A percentile compares a stretch with the other conserved stretches of the same genome.
Conservation (phyloP, 2,113 vertebrate genomes). For the Cranoglanis bouderius region DNA sequence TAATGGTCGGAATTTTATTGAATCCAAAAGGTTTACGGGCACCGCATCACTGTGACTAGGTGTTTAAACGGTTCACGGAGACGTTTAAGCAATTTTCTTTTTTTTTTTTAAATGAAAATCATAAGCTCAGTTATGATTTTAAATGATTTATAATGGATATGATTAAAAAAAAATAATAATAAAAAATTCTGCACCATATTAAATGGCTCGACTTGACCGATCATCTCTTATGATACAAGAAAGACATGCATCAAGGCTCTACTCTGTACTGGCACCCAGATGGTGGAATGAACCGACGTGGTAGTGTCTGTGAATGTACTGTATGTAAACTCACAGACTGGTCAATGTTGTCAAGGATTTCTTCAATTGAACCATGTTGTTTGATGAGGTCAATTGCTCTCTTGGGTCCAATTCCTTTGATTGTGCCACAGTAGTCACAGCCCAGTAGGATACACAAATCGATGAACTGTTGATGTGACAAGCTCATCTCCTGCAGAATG, state of each 20-base stretch:
- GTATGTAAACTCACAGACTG: conserved; percentile 63
- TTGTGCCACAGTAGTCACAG: conserved; percentile 95
- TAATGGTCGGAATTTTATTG: neutral
- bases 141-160: no score
- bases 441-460: conserved; percentile 95
- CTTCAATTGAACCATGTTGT: conserved; percentile 90
- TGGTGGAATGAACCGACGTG: neutral
- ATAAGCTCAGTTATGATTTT: no score
- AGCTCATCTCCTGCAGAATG: conserved; percentile 81
- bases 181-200: no score
- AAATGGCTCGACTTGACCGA: no score
- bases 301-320: neutral
- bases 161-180: no score
- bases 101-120: no score
- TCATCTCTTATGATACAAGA: no score
- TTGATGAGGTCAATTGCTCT: conserved; percentile 91
- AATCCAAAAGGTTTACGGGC: neutral
- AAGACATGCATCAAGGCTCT: neutral
- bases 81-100: no score
- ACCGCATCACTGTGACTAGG: no score
- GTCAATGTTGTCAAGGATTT: conserved; percentile 88
- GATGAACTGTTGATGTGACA: conserved; percentile 89
- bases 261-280: neutral
- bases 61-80: no score
- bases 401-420: conserved; percentile 95